Percentiles rank a stretch among this genome's conserved stretches.
phyloP scores from a whole-genome alignment of 2,888 invertebrate species.

The Tolmerus cingulatus region DNA sequence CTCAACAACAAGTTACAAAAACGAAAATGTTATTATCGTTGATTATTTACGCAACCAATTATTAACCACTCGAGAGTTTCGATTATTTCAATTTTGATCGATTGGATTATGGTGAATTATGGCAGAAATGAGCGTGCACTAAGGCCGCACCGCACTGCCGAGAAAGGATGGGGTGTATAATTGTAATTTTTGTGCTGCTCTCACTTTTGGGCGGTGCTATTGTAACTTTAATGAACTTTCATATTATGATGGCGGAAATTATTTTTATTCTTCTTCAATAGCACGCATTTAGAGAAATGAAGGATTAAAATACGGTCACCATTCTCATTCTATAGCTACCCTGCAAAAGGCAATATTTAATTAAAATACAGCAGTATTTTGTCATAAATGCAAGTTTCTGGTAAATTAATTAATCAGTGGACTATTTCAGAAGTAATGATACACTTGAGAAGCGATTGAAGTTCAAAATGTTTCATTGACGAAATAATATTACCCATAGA shows the following conservation, averaged over 20 bases:
- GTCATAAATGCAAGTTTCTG: background rate
- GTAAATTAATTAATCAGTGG: background rate
- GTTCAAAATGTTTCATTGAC: background rate
- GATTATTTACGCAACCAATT: slow-evolving; percentile 43
- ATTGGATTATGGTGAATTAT: background rate
- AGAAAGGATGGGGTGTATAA: background rate
- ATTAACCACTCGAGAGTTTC: slow-evolving; percentile 39
- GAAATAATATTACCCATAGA: background rate
- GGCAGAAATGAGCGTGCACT: background rate
- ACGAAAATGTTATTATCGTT: slow-evolving; percentile 27
- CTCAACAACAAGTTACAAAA: slow-evolving; percentile 37
- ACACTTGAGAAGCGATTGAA: background rate
- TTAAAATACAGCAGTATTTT: background rate
- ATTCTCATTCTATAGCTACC: background rate
- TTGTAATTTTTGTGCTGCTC: background rate
- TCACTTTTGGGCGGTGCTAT: background rate
- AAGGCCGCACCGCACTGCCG: background rate
- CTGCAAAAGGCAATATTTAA: background rate
- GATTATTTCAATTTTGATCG: slow-evolving; percentile 18
- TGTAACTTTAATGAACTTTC: background rate
- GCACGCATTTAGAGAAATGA: background rate
- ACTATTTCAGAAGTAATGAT: background rate
- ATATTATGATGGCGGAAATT: background rate
- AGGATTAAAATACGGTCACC: background rate
- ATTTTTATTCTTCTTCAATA: background rate